These are phyloP conservation scores for Beroe forskalii DNA, from an alignment of 37 sponge, comb jelly and placozoan species.

Conservation along the genomic window DNA sequence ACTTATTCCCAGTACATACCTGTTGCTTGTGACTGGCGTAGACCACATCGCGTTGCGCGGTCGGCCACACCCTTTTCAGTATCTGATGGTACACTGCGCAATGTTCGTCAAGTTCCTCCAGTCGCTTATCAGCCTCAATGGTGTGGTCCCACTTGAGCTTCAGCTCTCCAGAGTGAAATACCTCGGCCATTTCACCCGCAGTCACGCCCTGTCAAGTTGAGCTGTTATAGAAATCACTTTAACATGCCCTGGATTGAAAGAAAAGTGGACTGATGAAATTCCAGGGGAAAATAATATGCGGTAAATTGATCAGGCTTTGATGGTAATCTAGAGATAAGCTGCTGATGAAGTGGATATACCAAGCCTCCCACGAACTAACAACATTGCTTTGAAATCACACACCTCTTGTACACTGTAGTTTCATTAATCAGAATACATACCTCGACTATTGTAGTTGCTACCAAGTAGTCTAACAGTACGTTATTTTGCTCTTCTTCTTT, in stretches of 20 bases:
- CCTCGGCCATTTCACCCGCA: slow-evolving; percentile 51
- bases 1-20: neutral
- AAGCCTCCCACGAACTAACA: too few species aligned
- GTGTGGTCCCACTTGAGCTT: slow-evolving; percentile 62
- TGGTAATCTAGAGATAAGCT: too few species aligned
- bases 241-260: too few species aligned
- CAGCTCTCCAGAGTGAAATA: slow-evolving; percentile 10
- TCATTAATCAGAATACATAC: too few species aligned
- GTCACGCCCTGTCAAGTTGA: slow-evolving; percentile 64
- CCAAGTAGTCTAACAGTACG: slow-evolving; percentile 7
- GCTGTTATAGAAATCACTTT: too few species aligned
- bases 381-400: too few species aligned
- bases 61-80: slow-evolving; percentile 53
- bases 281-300: too few species aligned
- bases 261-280: too few species aligned
- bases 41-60: slow-evolving; percentile 32
- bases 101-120: slow-evolving; percentile 20
- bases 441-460: slow-evolving; percentile 23
- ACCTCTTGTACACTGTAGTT: too few species aligned
- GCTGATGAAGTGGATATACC: too few species aligned
- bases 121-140: slow-evolving; percentile 38
- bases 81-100: slow-evolving; percentile 59
- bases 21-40: slow-evolving; percentile 47
- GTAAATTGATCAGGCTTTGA: too few species aligned
- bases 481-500: slow-evolving; percentile 11